phyloP scores from a whole-genome alignment of 2,888 invertebrate species.

The Aleiodes alternator region DNA sequence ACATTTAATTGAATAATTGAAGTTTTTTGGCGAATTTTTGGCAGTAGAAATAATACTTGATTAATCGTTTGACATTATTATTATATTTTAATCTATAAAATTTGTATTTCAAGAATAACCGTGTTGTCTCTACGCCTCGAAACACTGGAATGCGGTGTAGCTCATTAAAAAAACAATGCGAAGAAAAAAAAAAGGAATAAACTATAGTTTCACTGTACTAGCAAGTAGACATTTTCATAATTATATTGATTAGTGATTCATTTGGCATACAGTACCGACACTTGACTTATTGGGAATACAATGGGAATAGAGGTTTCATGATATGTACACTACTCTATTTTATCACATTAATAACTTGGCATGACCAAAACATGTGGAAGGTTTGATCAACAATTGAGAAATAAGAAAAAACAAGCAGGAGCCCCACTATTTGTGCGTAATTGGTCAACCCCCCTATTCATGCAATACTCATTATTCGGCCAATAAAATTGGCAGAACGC shows the following conservation, averaged over 20 bases:
- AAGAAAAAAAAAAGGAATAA: conserved; percentile 31
- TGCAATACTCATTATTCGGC: not conserved
- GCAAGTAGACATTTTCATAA: conserved; percentile 39
- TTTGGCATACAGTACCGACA: conserved; percentile 52
- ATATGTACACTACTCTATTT: conserved; percentile 52
- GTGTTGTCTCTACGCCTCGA: conserved; percentile 43
- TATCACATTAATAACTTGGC: conserved; percentile 14
- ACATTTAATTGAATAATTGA: conserved; percentile 6
- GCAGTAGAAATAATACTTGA: conserved; percentile 34
- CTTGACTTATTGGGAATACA: conserved; percentile 62
- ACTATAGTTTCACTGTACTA: conserved; percentile 16
- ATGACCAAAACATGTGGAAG: conserved; percentile 9
- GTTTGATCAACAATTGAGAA: conserved; percentile 27
- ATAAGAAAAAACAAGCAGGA: not conserved
- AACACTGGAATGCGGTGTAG: conserved; percentile 46
- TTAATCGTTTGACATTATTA: not conserved
- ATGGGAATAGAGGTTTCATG: conserved; percentile 49
- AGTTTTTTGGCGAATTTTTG: not conserved
- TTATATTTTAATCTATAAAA: conserved; percentile 1
- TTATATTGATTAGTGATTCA: conserved; percentile 59
- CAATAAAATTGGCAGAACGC: no score
- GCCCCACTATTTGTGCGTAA: no score
- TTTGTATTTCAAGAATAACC: conserved; percentile 50
- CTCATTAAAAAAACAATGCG: conserved; percentile 40
- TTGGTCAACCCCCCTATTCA: no score